Evolutionary conservation across 2,888 invertebrate genomes (phyloP).

Genomic region (Automeris io): DNA sequence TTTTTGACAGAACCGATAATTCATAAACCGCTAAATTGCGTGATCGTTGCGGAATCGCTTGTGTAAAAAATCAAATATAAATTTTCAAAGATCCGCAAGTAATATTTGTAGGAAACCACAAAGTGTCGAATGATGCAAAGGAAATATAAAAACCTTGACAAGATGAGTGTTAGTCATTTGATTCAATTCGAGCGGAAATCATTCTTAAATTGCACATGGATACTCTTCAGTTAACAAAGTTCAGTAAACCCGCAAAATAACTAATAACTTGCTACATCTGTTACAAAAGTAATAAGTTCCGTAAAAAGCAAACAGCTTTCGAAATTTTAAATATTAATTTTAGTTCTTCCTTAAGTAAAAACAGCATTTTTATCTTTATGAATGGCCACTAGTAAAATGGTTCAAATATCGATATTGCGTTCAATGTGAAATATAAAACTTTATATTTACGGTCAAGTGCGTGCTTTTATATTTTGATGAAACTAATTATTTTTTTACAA

Average conservation of each 20-base stretch:
- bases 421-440: constrained; percentile 53
- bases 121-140: constrained; percentile 36
- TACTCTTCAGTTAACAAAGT: constrained; percentile 53
- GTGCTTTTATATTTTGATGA: constrained; percentile 28
- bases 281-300: background rate
- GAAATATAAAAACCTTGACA: constrained; percentile 49
- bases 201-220: constrained; percentile 70
- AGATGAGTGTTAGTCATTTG: constrained; percentile 57
- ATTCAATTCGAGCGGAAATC: constrained; percentile 66
- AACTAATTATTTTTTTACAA: constrained; percentile 42
- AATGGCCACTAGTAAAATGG: constrained; percentile 9
- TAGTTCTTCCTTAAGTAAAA: too few species aligned
- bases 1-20: constrained; percentile 24
- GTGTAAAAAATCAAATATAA: constrained; percentile 26
- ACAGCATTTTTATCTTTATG: background rate
- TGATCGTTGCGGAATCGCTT: constrained; percentile 35
- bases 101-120: constrained; percentile 39
- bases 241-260: constrained; percentile 16
- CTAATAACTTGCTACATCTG: constrained; percentile 2
- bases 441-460: constrained; percentile 62
- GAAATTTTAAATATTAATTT: background rate
- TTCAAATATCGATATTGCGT: constrained; percentile 35
- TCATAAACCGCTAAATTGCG: constrained; percentile 35
- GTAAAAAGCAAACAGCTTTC: background rate
- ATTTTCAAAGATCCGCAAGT: constrained; percentile 20